phyloP scores from a whole-genome alignment of 1,140 invertebrate genomes.

The Trachymyrmex septentrionalis region DNA sequence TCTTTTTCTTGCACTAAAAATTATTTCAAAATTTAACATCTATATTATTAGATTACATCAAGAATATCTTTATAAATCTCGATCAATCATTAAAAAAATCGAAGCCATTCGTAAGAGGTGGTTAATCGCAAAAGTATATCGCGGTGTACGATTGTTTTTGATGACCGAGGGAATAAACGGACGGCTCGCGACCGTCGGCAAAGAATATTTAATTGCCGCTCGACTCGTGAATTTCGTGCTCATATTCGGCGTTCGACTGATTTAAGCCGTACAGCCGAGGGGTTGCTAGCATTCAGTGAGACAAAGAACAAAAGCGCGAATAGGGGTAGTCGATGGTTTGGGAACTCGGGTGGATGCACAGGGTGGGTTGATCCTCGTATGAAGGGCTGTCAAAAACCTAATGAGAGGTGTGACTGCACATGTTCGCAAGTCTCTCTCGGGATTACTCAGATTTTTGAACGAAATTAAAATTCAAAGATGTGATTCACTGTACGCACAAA shows the following conservation, averaged over 20 bases:
- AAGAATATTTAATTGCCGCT: slow-evolving; percentile 81
- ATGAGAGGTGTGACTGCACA: slow-evolving; percentile 87
- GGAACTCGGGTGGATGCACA: slow-evolving; percentile 82
- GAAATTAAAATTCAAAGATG: slow-evolving; percentile 83
- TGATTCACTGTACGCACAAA: slow-evolving; percentile 76
- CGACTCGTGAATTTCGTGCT: slow-evolving; percentile 78
- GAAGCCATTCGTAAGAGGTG: neutral
- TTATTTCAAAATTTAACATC: too few relatives aligned
- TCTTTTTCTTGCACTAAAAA: too few relatives aligned
- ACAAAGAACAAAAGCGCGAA: slow-evolving; percentile 85
- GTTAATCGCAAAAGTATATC: slow-evolving; percentile 56
- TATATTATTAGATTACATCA: neutral
- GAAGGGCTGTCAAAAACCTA: slow-evolving; percentile 87
- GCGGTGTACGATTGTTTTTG: slow-evolving; percentile 60
- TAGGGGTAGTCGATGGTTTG: slow-evolving; percentile 77
- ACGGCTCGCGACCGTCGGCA: slow-evolving; percentile 58
- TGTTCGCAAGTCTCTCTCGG: slow-evolving; percentile 82
- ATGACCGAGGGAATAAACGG: slow-evolving; percentile 67
- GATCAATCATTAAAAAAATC: neutral
- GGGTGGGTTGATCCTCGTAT: slow-evolving; percentile 85
- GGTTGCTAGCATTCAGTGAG: slow-evolving; percentile 83
- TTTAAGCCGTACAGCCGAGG: slow-evolving; percentile 80
- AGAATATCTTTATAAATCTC: neutral
- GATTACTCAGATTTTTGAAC: slow-evolving; percentile 82
- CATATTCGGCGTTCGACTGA: slow-evolving; percentile 81